Conservation (phyloP, 2,797 vertebrate genomes). For the Sparus aurata region DNA sequence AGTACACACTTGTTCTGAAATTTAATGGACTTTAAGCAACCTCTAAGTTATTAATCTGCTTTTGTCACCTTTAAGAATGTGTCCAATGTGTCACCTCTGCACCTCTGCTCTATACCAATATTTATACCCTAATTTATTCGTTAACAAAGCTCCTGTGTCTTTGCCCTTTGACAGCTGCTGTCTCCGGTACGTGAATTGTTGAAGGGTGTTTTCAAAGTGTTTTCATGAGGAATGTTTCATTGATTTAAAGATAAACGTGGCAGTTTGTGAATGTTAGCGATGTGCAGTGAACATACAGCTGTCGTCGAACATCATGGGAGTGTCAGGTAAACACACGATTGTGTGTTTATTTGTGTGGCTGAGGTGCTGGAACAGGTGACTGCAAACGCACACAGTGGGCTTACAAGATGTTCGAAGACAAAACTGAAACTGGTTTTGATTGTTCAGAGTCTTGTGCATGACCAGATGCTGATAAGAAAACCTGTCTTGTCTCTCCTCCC, state of each 20-base stretch:
- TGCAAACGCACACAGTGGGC: neutral
- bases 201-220: neutral
- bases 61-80: neutral
- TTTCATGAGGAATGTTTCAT: neutral
- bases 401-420: neutral
- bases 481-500: neutral
- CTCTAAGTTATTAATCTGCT: neutral
- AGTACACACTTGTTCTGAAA: no score
- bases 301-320: neutral
- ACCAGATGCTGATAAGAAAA: slow-evolving; percentile 18
- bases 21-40: neutral
- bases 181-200: neutral
- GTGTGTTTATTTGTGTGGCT: slow-evolving; percentile 11
- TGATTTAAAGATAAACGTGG: no score
- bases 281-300: neutral
- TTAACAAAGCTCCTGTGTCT: neutral
- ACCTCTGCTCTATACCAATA: neutral
- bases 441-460: neutral
- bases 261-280: neutral
- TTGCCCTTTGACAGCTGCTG: neutral
- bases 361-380: neutral
- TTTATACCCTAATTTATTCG: neutral
- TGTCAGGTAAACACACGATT: neutral
- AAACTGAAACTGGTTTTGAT: slow-evolving; percentile 7
- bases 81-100: neutral